A percentile compares a stretch with the other conserved stretches of the same genome.
These are phyloP conservation scores for Thereva nobilitata DNA, from an alignment of 2,888 invertebrate species.

Conservation along the genomic window DNA sequence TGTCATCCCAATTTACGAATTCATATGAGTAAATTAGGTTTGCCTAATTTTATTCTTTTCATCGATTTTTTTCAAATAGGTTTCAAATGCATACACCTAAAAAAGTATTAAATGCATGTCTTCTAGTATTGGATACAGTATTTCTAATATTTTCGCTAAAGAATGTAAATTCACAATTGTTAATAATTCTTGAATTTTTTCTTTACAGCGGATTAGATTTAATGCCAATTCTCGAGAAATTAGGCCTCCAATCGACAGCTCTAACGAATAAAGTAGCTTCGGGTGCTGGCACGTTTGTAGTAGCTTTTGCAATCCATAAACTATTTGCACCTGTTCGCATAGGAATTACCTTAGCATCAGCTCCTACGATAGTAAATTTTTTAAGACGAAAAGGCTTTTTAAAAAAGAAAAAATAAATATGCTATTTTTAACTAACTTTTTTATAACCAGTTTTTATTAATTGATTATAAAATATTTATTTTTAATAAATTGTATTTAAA, in stretches of 20 bases:
- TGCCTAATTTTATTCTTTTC: no score
- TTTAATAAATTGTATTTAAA: no score
- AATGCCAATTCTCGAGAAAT: constrained; percentile 64
- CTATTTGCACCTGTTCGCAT: constrained; percentile 87
- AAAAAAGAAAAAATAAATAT: constrained; percentile 55
- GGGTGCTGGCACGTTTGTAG: constrained; percentile 83
- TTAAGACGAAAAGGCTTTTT: constrained; percentile 75
- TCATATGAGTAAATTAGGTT: no score
- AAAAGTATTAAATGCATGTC: no score
- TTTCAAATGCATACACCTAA: no score
- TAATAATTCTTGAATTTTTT: constrained; percentile 31
- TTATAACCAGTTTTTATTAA: no score
- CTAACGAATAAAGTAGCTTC: constrained; percentile 64
- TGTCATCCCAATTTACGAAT: no score
- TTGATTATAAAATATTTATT: no score
- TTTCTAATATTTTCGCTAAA: no score
- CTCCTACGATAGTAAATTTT: constrained; percentile 84
- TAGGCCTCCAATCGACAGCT: constrained; percentile 65
- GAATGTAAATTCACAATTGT: background rate
- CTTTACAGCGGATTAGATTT: constrained; percentile 84
- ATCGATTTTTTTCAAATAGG: no score
- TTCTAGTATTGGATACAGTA: no score
- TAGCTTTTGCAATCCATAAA: constrained; percentile 93
- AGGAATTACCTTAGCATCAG: constrained; percentile 76
- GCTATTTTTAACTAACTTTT: background rate